These are phyloP conservation scores for Andricus quercusramuli DNA, from an alignment of 2,888 invertebrate genomes.

Conservation along the genomic window DNA sequence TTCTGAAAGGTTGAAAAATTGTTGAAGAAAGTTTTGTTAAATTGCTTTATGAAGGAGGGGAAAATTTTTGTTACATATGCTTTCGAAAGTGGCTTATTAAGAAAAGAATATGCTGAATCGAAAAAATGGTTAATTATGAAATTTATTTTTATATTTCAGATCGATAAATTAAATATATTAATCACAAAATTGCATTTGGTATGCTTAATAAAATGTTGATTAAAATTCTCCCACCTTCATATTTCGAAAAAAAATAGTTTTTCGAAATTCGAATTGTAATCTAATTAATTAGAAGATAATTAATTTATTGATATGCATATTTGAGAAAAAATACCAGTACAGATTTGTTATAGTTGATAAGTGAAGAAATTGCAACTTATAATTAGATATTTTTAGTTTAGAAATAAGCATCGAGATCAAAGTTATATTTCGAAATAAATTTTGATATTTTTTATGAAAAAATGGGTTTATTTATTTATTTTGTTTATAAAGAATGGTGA, in stretches of 20 bases:
- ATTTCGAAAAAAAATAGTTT: too few relatives aligned
- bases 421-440: constrained; percentile 16
- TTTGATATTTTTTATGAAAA: constrained; percentile 10
- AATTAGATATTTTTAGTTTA: background rate
- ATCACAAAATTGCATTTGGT: background rate
- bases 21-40: background rate
- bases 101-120: background rate
- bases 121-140: background rate
- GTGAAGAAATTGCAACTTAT: background rate
- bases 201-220: background rate
- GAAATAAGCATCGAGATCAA: background rate
- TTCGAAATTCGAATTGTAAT: too few relatives aligned
- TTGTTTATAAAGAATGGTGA: background rate
- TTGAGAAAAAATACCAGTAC: background rate
- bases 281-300: too few relatives aligned
- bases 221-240: background rate
- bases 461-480: background rate
- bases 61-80: background rate
- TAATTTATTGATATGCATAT: background rate
- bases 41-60: background rate
- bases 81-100: too few relatives aligned
- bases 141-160: background rate
- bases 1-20: background rate
- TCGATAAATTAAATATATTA: background rate
- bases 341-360: background rate